Evolutionary conservation across 1,140 invertebrate genomes (phyloP), one percentile per base, ranked within the genome.

Genomic region (Lucilia sericata): DNA sequence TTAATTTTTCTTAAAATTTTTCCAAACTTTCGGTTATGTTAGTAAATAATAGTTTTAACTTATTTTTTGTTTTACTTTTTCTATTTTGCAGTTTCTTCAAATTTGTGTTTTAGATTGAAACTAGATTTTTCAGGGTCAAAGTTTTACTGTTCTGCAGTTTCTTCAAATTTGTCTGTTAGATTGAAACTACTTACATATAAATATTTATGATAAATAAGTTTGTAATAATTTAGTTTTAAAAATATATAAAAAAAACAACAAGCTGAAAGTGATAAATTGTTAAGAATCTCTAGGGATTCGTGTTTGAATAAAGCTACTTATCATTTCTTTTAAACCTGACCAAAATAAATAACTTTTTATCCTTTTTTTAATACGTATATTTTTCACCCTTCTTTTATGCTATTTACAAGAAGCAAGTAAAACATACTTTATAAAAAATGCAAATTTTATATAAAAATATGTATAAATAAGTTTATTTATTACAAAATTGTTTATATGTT

Each of bases 321-420:
- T 60, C 55, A 17, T n/a, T 60, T 60, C 14, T 17, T 7, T 60
- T 17, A 7, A 7, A n/a, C 5, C 2, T 60, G 7, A 14, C 13
- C 14, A 60, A 60, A 60, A 60, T 60, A 60, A 60, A 60, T 60
- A 60, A 60, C 12, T 60, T 60, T 60, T 60, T 60, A 13, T n/a
- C n/a, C 14, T 17, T 60, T 60, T 60, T n/a, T 60, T 30, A 30
- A 1, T 30, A 14, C 55, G 7, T 7, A 17, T 17, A 14, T 7
- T 60, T 1, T 60, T 17, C n/a, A 60, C 51, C 51, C 51, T 60
- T 60, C 17, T 14, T 8, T 36, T 36, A 36, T 36, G n/a, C n/a
- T 30, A 42, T 14, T 60, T 60, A 7, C 4, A n/a, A 3, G 14
- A n/a, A 7, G 14, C 14, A 60, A 60, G 55, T 60, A n/a, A 60